Evolutionary conservation across 2,888 invertebrate genomes (phyloP), one percentile per base, ranked within the genome.

Genomic region (Watsonalla cultraria): DNA sequence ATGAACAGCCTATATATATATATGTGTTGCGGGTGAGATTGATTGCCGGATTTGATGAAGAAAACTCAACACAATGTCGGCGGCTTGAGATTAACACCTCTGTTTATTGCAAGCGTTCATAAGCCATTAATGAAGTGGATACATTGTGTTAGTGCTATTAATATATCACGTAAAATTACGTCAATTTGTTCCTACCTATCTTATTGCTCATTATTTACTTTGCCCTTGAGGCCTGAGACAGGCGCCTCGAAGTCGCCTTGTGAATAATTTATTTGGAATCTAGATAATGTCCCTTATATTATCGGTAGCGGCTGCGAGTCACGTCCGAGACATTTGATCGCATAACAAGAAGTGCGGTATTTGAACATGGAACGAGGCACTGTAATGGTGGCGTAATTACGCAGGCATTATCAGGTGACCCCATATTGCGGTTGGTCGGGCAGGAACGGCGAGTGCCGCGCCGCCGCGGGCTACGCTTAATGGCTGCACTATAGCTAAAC

Each of bases 321-420:
- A 87, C 88, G 88, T 88, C 83, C 74, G 74, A 86, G 84, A 84
- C 86, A 86, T 87, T 87, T 86, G 86, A 84, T 86, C 83, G 80
- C 75, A 78, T 82, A 86, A 86, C 85, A 78, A 84, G 82, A 78
- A 83, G 80, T 84, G 76, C 70, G 73, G 77, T 83, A 77, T 84
- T 85, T 84, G 83, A 64, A 72, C 72, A 69, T 70, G 68, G 72
- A 70, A 71, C 71, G 62, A 71, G 66, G 48, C 50, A 64, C 62
- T 58, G 78, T 83, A 86, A 84, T 84, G 76, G 78, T 69, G 74
- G 78, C 77, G 80, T 90, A 89, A 89, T 90, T 88, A 89, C 82
- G 71, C 81, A 76, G 75, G 72, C 80, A 86, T 87, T 89, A 89
- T 88, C 89, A 74, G 76, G 81, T 88, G 90, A 89, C 89, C 89